These are phyloP conservation scores for Drosophila setifemur DNA, from an alignment of 1,140 invertebrate species.

Conservation along the genomic window DNA sequence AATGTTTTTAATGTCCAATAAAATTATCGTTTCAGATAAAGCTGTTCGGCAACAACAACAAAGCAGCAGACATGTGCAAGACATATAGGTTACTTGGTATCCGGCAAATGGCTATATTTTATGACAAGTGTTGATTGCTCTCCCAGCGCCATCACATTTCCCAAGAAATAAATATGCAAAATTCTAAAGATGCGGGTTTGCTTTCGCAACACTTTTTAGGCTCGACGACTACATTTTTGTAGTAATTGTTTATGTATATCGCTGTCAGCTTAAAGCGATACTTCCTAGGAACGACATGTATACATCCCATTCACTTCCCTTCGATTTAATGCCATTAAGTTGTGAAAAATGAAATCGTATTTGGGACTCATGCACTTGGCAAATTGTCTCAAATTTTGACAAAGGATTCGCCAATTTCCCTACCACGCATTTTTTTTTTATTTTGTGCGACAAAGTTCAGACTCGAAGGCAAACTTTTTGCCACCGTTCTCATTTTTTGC, in stretches of 20 bases:
- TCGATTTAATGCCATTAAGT: conserved; percentile 17
- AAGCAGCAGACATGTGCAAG: conserved; percentile 19
- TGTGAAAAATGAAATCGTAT: neutral
- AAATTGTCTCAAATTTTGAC: conserved; percentile 53
- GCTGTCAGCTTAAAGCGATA: no score
- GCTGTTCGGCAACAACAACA: conserved; percentile 37
- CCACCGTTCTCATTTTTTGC: conserved; percentile 43
- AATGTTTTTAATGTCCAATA: conserved; percentile 75
- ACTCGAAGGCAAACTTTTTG: conserved; percentile 56
- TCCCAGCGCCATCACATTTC: neutral
- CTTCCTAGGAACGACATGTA: no score
- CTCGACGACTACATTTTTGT: no score
- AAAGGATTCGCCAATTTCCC: conserved; percentile 36
- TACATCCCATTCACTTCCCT: conserved; percentile 16
- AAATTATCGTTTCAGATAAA: conserved; percentile 72
- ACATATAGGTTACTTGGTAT: conserved; percentile 13
- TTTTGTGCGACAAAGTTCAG: conserved; percentile 49
- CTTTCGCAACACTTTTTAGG: no score
- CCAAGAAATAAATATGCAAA: neutral
- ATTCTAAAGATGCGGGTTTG: neutral
- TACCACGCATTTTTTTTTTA: conserved; percentile 30
- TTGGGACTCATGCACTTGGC: conserved; percentile 27
- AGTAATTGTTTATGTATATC: no score
- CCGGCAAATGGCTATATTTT: conserved; percentile 20
- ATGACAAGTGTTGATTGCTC: conserved; percentile 39